A percentile compares a stretch with the other conserved stretches of the same genome.
Evolutionary conservation across 2,888 invertebrate species (phyloP).

Genomic region (Caenorhabditis japonica): DNA sequence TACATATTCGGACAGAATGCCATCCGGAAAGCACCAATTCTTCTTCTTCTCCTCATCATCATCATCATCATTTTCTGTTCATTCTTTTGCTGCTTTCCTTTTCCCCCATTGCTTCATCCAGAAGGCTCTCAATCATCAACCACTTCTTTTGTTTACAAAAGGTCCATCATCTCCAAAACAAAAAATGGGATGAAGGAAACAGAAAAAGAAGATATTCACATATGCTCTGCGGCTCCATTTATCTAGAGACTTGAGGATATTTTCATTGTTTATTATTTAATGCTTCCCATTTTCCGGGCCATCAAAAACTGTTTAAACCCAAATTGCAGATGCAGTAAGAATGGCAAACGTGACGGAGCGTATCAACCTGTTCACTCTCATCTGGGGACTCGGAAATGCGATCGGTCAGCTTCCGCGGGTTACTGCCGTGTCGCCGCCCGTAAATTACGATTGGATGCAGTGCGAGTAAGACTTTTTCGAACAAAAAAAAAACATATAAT

Average conservation of each 20-base stretch:
- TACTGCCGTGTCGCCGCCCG: conserved; percentile 14
- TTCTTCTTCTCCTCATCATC: too few species aligned
- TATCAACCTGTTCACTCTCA: conserved; percentile 56
- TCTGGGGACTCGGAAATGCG: conserved; percentile 59
- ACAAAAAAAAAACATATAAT: not conserved
- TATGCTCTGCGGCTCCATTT: too few species aligned
- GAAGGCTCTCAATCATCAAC: conserved; percentile 48
- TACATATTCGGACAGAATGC: conserved; percentile 38
- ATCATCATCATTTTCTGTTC: too few species aligned
- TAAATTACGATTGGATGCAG: conserved; percentile 43
- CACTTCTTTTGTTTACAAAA: conserved; percentile 47
- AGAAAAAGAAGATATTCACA: too few species aligned
- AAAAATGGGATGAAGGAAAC: too few species aligned
- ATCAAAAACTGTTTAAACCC: too few species aligned
- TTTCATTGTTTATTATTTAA: conserved; percentile 8
- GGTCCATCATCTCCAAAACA: too few species aligned
- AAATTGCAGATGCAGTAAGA: conserved; percentile 40
- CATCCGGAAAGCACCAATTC: too few species aligned
- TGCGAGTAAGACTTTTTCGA: conserved; percentile 38
- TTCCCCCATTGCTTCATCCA: too few species aligned
- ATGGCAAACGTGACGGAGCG: conserved; percentile 44
- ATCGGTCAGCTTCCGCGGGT: conserved; percentile 34
- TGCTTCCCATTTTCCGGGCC: conserved; percentile 1
- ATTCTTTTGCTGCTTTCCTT: too few species aligned
- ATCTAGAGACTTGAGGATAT: too few species aligned